phyloP scores from a whole-genome alignment of 2,797 vertebrate species.

The Sebastes alutus region DNA sequence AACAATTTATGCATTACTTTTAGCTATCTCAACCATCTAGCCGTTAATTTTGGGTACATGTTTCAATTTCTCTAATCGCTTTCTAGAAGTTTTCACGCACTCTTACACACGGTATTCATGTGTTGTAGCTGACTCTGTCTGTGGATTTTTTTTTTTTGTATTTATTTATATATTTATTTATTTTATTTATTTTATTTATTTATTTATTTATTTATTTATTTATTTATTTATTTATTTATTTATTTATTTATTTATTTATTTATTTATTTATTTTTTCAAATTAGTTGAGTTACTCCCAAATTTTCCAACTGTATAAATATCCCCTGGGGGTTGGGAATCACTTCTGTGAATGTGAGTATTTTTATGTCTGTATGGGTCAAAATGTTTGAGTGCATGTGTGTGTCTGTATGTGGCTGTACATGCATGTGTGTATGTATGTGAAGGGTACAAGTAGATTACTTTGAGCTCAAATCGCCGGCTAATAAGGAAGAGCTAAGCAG shows the following conservation, averaged over 20 bases:
- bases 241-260: too few relatives aligned
- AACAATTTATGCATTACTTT: too few relatives aligned
- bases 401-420: neutral
- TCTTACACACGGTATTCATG: neutral
- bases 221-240: too few relatives aligned
- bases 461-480: constrained; percentile 15
- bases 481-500: constrained; percentile 30
- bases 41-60: neutral
- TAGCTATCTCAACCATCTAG: too few relatives aligned
- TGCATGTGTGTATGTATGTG: neutral
- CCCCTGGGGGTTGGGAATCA: neutral
- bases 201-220: too few relatives aligned
- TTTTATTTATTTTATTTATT: too few relatives aligned
- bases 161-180: too few relatives aligned
- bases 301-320: neutral
- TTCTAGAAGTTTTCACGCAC: neutral
- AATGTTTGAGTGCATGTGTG: neutral
- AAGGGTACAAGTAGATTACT: constrained; percentile 23
- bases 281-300: neutral
- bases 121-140: neutral
- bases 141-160: too few relatives aligned
- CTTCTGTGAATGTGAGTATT: neutral
- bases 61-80: neutral
- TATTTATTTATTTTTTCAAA: neutral
- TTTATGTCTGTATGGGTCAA: neutral